A percentile compares a stretch with the other conserved stretches of the same genome.
These are phyloP conservation scores for Alectura lathami DNA, from an alignment of 2,113 vertebrate species.

Conservation along the genomic window DNA sequence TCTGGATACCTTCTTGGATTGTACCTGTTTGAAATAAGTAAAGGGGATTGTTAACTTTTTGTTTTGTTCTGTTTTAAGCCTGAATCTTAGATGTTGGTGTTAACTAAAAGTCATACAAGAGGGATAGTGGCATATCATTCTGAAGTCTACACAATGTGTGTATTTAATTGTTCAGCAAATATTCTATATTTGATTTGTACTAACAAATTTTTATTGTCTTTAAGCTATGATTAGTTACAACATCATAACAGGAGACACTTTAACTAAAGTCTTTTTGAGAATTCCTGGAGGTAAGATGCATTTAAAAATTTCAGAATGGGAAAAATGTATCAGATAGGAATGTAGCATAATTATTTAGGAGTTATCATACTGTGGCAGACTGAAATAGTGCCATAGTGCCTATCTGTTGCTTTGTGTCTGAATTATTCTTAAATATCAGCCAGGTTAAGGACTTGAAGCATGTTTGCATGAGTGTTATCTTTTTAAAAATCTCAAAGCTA, in stretches of 20 bases:
- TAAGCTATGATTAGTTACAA: constrained; percentile 98
- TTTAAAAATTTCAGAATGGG: background rate
- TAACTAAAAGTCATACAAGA: background rate
- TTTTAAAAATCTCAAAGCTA: background rate
- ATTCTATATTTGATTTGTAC: background rate
- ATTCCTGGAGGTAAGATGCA: constrained; percentile 89
- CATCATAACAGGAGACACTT: constrained; percentile 91
- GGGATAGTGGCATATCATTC: background rate
- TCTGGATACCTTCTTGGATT: background rate
- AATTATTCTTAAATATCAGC: background rate
- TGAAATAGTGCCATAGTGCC: background rate
- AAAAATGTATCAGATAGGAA: background rate
- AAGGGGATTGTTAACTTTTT: rapidly evolving
- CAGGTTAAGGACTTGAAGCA: background rate
- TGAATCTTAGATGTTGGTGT: background rate
- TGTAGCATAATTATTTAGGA: background rate
- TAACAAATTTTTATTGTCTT: constrained; percentile 31
- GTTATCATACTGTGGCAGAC: background rate
- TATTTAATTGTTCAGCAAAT: background rate
- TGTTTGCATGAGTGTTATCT: background rate
- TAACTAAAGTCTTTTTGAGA: constrained; percentile 93
- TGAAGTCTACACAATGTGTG: background rate
- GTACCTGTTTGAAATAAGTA: background rate
- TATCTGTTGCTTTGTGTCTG: background rate
- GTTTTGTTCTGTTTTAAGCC: background rate